Percentiles rank a stretch among this genome's conserved stretches.
Evolutionary conservation across 2,888 invertebrate species (phyloP).

Genomic region (Temnothorax ravouxi): DNA sequence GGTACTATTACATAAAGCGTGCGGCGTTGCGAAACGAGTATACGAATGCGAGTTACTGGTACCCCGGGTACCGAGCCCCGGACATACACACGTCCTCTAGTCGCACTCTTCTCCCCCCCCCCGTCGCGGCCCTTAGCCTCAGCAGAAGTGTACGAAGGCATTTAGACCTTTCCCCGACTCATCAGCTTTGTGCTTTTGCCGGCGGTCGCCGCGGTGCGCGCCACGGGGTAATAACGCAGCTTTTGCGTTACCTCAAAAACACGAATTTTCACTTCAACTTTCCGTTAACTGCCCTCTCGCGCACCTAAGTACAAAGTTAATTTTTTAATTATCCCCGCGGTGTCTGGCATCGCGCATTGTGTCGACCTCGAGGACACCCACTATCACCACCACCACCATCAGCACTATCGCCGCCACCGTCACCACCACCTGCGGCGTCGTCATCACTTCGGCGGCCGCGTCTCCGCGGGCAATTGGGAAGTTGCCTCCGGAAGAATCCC

Average conservation of each 20-base stretch:
- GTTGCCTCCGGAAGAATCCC: conserved; percentile 62
- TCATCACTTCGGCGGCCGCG: conserved; percentile 52
- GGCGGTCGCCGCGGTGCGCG: conserved; percentile 68
- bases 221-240: conserved; percentile 81
- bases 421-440: conserved; percentile 11
- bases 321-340: conserved; percentile 82
- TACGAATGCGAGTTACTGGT: conserved; percentile 79
- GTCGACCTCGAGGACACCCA: conserved; percentile 51
- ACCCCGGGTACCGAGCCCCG: conserved; percentile 73
- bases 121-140: conserved; percentile 66
- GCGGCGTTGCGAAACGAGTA: conserved; percentile 72
- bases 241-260: conserved; percentile 83
- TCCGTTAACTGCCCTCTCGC: conserved; percentile 82
- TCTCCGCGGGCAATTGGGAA: conserved; percentile 69
- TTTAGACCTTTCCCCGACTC: conserved; percentile 85
- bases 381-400: neutral
- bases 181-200: conserved; percentile 85
- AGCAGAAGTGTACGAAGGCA: conserved; percentile 80
- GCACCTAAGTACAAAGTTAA: conserved; percentile 84
- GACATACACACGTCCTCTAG: conserved; percentile 61
- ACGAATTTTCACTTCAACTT: conserved; percentile 86
- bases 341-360: conserved; percentile 62
- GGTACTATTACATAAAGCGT: conserved; percentile 66
- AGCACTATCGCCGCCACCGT: neutral
- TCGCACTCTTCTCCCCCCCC: conserved; percentile 6